Conservation (phyloP, 35 echinoderm and acorn worm species). For the Chiridota heheva region DNA sequence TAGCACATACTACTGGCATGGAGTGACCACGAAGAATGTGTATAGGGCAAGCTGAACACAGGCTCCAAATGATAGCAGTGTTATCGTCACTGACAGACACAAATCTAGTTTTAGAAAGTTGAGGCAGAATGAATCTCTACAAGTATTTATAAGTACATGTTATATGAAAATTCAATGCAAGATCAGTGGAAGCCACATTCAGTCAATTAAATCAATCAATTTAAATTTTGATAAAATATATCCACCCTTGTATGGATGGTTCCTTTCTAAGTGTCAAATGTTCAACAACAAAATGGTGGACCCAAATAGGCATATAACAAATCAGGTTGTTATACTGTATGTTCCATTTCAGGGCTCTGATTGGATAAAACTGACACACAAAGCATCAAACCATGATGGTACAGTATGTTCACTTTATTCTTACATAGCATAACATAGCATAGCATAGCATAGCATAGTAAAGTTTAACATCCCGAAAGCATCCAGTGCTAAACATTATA, state of each 20-base stretch:
- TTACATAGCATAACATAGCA: no score
- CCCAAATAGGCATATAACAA: no score
- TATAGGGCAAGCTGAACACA: slow-evolving; percentile 15
- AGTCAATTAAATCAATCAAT: not conserved
- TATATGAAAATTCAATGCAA: not conserved
- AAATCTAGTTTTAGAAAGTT: slow-evolving; percentile 20
- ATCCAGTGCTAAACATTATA: no score
- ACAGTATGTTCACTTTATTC: no score
- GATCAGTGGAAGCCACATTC: not conserved
- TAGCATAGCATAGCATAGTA: no score
- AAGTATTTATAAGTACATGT: not conserved
- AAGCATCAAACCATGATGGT: no score
- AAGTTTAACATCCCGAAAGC: no score
- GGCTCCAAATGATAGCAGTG: slow-evolving; percentile 62
- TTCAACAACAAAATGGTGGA: not conserved
- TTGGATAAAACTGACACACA: no score
- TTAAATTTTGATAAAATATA: not conserved
- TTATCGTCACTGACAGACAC: slow-evolving; percentile 63
- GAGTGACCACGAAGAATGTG: slow-evolving; percentile 48
- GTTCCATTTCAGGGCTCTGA: no score
- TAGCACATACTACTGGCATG: slow-evolving; percentile 52
- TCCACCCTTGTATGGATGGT: not conserved
- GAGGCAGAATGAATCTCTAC: not conserved
- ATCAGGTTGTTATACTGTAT: no score
- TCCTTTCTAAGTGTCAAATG: not conserved